A percentile compares a stretch with the other conserved stretches of the same genome.
Conservation (phyloP, 2,888 invertebrate genomes). For the Cloeon dipterum region DNA sequence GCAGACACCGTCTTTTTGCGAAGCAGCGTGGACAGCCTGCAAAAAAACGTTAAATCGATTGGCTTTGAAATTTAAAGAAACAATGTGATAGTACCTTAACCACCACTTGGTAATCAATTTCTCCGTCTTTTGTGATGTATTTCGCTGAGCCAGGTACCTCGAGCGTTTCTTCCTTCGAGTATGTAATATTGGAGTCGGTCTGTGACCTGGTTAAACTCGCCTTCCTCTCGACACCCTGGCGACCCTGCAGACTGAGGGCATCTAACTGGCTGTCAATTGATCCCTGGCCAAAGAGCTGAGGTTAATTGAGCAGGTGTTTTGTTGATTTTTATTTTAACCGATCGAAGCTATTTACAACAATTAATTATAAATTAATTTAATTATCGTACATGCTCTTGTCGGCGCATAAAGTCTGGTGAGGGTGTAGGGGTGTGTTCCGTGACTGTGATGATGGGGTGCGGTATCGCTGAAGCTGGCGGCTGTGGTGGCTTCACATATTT, state of each 20-base stretch:
- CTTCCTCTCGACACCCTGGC: conserved; percentile 34
- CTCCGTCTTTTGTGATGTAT: conserved; percentile 88
- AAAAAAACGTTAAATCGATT: conserved; percentile 1
- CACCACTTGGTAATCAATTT: conserved; percentile 76
- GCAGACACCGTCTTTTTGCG: conserved; percentile 62
- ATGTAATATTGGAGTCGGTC: conserved; percentile 80
- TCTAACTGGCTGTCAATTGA: conserved; percentile 71
- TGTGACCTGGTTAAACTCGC: conserved; percentile 61
- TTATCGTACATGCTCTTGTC: conserved; percentile 31
- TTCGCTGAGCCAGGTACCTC: conserved; percentile 73
- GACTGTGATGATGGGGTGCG: conserved; percentile 89
- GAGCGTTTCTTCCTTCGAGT: conserved; percentile 61
- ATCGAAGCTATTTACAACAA: no score
- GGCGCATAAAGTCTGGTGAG: conserved; percentile 63
- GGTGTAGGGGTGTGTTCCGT: conserved; percentile 89
- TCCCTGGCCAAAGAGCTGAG: conserved; percentile 29
- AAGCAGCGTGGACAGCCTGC: conserved; percentile 67
- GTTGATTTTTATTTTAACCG: no score
- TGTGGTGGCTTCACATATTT: conserved; percentile 21
- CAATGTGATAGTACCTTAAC: conserved; percentile 41
- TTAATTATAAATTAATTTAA: not conserved
- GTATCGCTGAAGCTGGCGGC: conserved; percentile 27
- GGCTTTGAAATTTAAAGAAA: not conserved
- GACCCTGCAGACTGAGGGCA: conserved; percentile 29
- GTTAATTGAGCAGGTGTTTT: no score